These are phyloP conservation scores for Gyrodactylus bullatarudis DNA, from an alignment of 1,140 invertebrate species.

Conservation along the genomic window DNA sequence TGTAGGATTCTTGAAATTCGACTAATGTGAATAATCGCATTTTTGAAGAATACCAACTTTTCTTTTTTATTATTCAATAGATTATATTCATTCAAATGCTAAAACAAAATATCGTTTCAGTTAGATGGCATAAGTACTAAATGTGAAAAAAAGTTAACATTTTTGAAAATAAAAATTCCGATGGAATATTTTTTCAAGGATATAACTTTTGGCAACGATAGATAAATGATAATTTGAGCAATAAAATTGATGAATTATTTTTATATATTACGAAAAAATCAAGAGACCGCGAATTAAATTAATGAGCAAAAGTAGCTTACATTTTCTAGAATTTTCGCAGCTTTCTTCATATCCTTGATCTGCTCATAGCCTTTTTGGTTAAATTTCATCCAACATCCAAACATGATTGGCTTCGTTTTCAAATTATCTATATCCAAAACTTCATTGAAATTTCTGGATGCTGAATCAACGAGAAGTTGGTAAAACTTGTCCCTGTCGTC, in stretches of 20 bases:
- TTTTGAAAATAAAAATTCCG: background rate
- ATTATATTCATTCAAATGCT: conserved; percentile 21
- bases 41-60: conserved; percentile 21
- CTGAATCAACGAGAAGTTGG: conserved; percentile 18
- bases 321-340: conserved; percentile 15
- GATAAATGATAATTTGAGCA: background rate
- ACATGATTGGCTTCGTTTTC: conserved; percentile 17
- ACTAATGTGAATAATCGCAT: conserved; percentile 20
- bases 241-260: background rate
- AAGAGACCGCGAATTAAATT: too few relatives aligned
- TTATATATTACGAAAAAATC: too few relatives aligned
- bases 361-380: conserved; percentile 19
- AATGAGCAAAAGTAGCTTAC: conserved; percentile 15
- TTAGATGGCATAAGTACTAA: too few relatives aligned
- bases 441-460: conserved; percentile 19
- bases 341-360: conserved; percentile 15
- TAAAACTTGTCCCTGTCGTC: conserved; percentile 20
- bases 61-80: conserved; percentile 15
- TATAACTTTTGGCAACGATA: background rate
- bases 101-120: conserved; percentile 9
- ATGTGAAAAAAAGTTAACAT: too few relatives aligned
- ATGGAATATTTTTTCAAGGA: too few relatives aligned
- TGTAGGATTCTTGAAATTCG: conserved; percentile 20
- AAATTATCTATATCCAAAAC: conserved; percentile 15
- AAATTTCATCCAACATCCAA: conserved; percentile 21